Base-by-base conservation (phyloP, 2,113 vertebrate genomes). In the Telmatochromis sp. region DNA sequence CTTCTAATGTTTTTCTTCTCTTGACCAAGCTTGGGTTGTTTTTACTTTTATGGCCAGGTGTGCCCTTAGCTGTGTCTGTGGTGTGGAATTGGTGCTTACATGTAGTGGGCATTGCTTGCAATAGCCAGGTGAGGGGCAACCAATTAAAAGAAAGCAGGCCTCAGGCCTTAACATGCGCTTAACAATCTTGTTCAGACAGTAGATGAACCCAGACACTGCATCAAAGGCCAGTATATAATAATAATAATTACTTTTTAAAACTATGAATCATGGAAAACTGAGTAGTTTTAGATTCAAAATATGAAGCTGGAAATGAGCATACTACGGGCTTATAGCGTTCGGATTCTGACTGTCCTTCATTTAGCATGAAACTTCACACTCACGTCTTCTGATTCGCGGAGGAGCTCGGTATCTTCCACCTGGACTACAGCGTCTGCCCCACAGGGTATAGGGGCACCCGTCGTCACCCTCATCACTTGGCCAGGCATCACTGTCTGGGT, bases 401-500 rank as follows among this genome's bases (percentile, higher is more conserved):
- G 98, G 89, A 99, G 98, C 96, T 99, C 99, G 2, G 99, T 99
- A 83, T 99, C 99, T 96, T 99, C 99, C 89, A 99, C 98, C 95
- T 99, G 99, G 49, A 99, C 99, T 81, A 99, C 99, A 42, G 99
- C 99, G 85, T 99, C 99, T 79, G 99, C 99, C 91, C 99, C 99
- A 54, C 99, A 99, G 17, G 99, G 99, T 93, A 99, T 99, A n/a
- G 99, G 99, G 94, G 99, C 99, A 80, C 99, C 99, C 2, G 99
- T 99, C 94, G 99, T 99, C 94, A 99, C 99, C 35, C 99, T 96
- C 98, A 99, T 99, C 94, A 99, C 99, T 96, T 99, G 99, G 84
- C 99, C 98, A 35, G 99, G 99, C 99, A 99, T 99, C 95, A 99
- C 98, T 81, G 99, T 99, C 94, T 99, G 99, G 92, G 99, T 99